Conservation (phyloP, 2,888 invertebrate genomes). For the Cephus spinipes region DNA sequence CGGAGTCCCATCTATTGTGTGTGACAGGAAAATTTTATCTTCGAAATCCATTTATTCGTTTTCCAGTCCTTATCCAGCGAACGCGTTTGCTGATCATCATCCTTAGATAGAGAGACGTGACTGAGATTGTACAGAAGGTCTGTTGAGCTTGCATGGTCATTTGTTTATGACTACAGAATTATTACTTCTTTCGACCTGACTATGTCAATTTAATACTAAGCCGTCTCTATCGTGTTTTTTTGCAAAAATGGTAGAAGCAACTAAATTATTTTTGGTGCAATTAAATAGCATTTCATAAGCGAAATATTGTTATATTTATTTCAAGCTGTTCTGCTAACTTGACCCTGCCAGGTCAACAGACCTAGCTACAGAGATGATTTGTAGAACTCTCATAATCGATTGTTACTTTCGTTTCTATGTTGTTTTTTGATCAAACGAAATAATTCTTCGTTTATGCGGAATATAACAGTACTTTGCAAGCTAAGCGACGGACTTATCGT, state of each 20-base stretch:
- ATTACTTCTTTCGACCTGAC: no score
- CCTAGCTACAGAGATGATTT: not conserved
- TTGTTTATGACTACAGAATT: no score
- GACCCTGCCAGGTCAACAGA: no score
- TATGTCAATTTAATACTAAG: no score
- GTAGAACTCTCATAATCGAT: not conserved
- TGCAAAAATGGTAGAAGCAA: no score
- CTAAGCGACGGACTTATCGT: not conserved
- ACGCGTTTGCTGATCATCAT: not conserved
- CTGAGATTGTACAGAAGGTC: not conserved
- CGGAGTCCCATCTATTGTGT: not conserved
- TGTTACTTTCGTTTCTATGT: not conserved
- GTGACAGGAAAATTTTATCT: not conserved
- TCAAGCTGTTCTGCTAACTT: no score
- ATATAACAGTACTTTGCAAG: not conserved
- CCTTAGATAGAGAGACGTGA: not conserved
- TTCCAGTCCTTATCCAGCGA: not conserved
- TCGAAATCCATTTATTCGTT: not conserved
- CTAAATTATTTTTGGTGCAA: no score
- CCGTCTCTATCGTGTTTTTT: no score
- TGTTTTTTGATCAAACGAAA: not conserved
- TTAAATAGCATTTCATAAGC: no score
- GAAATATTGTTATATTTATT: no score
- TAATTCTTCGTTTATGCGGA: not conserved
- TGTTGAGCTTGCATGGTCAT: no score